phyloP scores from a whole-genome alignment of 1,140 invertebrate genomes.

The Cydia fagiglandana region DNA sequence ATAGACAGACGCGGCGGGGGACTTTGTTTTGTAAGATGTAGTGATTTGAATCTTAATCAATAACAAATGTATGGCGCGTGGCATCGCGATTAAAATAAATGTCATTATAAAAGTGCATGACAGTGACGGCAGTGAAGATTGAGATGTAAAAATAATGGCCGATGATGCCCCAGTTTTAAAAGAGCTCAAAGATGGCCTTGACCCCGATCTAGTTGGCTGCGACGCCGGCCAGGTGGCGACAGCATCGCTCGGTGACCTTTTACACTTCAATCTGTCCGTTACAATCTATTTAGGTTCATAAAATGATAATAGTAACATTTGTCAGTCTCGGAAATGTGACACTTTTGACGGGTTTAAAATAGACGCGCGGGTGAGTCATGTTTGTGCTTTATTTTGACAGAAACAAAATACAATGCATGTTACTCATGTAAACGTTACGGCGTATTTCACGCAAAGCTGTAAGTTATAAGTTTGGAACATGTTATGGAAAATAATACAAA shows the following conservation, averaged over 20 bases:
- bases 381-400: neutral
- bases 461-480: too few species aligned
- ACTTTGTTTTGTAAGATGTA: too few species aligned
- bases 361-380: neutral
- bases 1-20: too few species aligned
- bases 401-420: neutral
- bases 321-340: slow-evolving; percentile 22
- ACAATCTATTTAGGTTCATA: slow-evolving; percentile 1
- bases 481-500: too few species aligned
- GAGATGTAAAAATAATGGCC: slow-evolving; percentile 38
- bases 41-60: slow-evolving; percentile 12
- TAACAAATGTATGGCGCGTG: neutral
- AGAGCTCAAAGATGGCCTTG: slow-evolving; percentile 62
- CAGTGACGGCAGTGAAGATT: neutral
- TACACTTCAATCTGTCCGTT: slow-evolving; percentile 38
- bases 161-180: slow-evolving; percentile 49
- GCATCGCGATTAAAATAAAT: slow-evolving; percentile 16
- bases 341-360: slow-evolving; percentile 20
- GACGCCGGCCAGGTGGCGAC: slow-evolving; percentile 44
- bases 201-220: slow-evolving; percentile 59
- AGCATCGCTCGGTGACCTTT: slow-evolving; percentile 46
- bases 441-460: neutral
- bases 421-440: neutral
- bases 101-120: neutral
- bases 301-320: slow-evolving; percentile 16